phyloP scores from a whole-genome alignment of 2,113 vertebrate species.

The Phylloscopus whistleri region DNA sequence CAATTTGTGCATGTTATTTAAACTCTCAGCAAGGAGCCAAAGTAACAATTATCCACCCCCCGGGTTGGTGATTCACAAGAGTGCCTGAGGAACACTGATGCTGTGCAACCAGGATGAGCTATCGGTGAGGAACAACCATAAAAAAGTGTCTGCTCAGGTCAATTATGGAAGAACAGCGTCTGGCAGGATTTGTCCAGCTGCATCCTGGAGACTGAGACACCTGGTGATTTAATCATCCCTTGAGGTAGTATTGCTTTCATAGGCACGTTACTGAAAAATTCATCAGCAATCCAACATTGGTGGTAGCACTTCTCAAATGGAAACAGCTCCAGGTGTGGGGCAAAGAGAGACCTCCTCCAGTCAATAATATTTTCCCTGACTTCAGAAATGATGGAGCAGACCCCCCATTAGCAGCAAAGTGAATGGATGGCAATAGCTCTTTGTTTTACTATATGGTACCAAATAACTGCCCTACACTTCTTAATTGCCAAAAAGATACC shows the following conservation, averaged over 20 bases:
- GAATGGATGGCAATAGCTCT: neutral
- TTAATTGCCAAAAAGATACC: neutral
- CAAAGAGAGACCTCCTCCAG: neutral
- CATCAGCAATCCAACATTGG: neutral
- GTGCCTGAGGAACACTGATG: neutral
- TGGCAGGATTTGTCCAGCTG: neutral
- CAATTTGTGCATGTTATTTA: neutral
- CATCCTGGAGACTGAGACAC: neutral
- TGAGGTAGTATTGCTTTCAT: neutral
- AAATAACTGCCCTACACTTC: neutral
- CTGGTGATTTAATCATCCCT: neutral
- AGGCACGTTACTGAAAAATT: neutral
- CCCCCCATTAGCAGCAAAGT: neutral
- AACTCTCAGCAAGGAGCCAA: neutral
- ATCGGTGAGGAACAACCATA: fast-evolving
- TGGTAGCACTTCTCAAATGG: neutral
- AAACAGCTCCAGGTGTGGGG: neutral
- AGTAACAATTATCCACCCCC: neutral
- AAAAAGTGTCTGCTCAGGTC: neutral
- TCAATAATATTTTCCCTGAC: neutral
- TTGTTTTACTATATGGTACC: neutral
- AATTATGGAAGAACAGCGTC: fast-evolving
- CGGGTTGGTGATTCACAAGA: neutral
- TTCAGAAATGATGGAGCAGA: neutral
- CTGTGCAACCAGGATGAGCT: neutral